Percentiles rank a stretch among this genome's conserved stretches.
These are phyloP conservation scores for Grapholita molesta DNA, from an alignment of 1,140 invertebrate genomes.

Conservation along the genomic window DNA sequence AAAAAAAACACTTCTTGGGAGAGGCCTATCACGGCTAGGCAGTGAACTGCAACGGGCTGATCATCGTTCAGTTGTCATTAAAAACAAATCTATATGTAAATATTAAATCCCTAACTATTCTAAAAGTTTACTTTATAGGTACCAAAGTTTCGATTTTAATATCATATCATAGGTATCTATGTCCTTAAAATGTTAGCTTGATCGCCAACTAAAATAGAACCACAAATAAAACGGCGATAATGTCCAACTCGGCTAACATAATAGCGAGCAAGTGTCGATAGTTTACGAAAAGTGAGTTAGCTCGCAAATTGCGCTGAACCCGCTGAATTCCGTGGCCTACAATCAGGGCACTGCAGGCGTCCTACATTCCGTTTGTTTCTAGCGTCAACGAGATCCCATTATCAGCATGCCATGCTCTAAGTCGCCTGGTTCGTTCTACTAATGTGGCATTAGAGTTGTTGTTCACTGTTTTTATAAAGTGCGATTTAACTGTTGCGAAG, in stretches of 20 bases:
- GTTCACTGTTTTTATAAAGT: neutral
- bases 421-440: neutral
- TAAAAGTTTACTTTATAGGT: no score
- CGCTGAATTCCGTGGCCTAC: constrained; percentile 6
- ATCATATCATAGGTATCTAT: no score
- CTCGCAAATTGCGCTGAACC: neutral
- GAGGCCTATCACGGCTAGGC: no score
- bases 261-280: neutral
- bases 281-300: neutral
- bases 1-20: no score
- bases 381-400: neutral
- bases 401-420: constrained; percentile 4
- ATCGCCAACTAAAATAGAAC: neutral
- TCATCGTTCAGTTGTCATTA: no score
- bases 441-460: no score
- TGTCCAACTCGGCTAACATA: neutral
- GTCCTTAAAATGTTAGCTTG: neutral
- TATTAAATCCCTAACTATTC: no score
- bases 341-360: constrained; percentile 12
- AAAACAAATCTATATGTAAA: no score
- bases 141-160: no score
- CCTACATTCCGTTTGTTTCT: constrained; percentile 11
- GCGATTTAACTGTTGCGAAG: neutral
- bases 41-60: no score
- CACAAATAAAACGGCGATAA: neutral